phyloP scores from a whole-genome alignment of 2,888 invertebrate species.

The Chrysodeixis includens region DNA sequence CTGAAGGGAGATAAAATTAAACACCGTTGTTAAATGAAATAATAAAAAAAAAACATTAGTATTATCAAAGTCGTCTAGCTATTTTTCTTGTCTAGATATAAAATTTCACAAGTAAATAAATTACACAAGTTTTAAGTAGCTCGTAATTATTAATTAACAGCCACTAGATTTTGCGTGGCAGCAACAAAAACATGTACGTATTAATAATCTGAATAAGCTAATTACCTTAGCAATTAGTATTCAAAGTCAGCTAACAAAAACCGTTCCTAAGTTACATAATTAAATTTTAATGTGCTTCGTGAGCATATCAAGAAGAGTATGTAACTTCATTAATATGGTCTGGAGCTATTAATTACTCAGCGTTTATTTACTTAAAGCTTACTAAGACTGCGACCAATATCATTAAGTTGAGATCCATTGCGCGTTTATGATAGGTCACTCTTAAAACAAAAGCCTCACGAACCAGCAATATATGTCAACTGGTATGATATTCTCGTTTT shows the following conservation, averaged over 20 bases:
- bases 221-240: constrained; percentile 17
- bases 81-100: background rate
- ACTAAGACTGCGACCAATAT: background rate
- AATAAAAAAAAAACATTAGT: too few relatives aligned
- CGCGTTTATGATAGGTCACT: background rate
- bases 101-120: background rate
- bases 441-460: background rate
- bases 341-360: constrained; percentile 29
- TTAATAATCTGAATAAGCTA: constrained; percentile 2
- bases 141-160: background rate
- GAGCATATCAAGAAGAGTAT: constrained; percentile 11
- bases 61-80: background rate
- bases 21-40: too few relatives aligned
- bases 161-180: background rate
- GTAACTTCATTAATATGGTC: constrained; percentile 23
- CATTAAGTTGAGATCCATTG: too few relatives aligned
- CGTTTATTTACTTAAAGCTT: constrained; percentile 34
- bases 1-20: too few relatives aligned
- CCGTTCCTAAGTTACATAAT: constrained; percentile 25
- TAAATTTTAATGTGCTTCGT: constrained; percentile 19
- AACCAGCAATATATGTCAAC: too few relatives aligned
- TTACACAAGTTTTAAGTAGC: background rate
- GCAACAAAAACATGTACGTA: background rate
- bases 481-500: too few relatives aligned
- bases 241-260: constrained; percentile 24